A percentile compares a stretch with the other conserved stretches of the same genome.
Evolutionary conservation across 2,888 invertebrate species (phyloP).

Genomic region (Smittia aterrima): DNA sequence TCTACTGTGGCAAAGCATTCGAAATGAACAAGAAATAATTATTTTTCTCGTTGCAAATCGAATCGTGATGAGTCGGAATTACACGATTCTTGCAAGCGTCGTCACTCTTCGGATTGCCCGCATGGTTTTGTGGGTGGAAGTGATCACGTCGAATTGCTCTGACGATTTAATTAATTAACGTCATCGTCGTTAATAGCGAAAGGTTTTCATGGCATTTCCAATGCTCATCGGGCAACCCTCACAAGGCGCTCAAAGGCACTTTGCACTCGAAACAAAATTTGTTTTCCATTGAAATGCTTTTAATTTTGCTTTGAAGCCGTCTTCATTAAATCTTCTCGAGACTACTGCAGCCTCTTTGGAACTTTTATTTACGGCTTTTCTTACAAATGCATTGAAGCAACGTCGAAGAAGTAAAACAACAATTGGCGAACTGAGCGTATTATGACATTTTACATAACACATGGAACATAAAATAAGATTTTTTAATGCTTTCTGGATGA

Average conservation of each 20-base stretch:
- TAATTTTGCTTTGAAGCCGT: neutral
- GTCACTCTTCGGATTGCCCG: neutral
- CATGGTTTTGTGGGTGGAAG: neutral
- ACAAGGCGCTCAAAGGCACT: neutral
- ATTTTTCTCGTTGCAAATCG: neutral
- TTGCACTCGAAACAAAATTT: neutral
- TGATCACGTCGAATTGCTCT: neutral
- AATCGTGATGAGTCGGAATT: neutral
- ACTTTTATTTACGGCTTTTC: neutral
- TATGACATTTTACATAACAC: constrained; percentile 39
- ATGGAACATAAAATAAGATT: constrained; percentile 6
- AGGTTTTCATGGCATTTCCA: too few species aligned
- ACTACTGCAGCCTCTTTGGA: neutral
- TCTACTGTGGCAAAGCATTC: neutral
- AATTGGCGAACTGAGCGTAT: constrained; percentile 3
- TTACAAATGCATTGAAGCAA: neutral
- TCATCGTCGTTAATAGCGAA: too few species aligned
- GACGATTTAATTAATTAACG: neutral
- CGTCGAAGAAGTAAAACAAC: neutral
- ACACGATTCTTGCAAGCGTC: neutral
- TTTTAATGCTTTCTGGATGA: neutral
- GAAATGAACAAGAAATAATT: neutral
- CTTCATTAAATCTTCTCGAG: neutral
- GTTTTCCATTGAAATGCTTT: constrained; percentile 6
- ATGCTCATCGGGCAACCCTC: neutral